Percentiles rank a stretch among this genome's conserved stretches.
These are phyloP conservation scores for Tachycineta bicolor DNA, from an alignment of 2,113 vertebrate species.

Conservation along the genomic window DNA sequence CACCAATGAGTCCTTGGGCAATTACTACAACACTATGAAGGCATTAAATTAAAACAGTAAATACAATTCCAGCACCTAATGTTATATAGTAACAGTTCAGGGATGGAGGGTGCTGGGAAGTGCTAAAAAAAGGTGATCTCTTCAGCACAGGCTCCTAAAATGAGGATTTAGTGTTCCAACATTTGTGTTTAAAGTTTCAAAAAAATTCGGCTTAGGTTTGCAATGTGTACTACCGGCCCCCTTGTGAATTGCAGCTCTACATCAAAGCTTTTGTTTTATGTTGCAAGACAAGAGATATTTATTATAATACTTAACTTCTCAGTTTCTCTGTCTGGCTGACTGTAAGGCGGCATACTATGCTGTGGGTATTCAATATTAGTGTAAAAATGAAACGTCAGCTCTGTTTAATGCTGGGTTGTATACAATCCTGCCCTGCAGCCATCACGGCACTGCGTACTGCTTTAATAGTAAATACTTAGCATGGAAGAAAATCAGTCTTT, in stretches of 20 bases:
- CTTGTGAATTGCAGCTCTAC: conserved; percentile 56
- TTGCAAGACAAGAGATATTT: conserved; percentile 57
- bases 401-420: conserved; percentile 61
- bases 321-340: conserved; percentile 47
- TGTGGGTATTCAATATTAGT: conserved; percentile 37
- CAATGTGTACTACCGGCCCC: conserved; percentile 17
- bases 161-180: conserved; percentile 38
- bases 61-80: conserved; percentile 58
- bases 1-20: conserved; percentile 50
- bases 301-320: conserved; percentile 61
- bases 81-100: background rate
- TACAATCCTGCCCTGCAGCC: conserved; percentile 60
- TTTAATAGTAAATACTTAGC: conserved; percentile 66
- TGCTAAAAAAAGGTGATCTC: conserved; percentile 6
- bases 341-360: conserved; percentile 10
- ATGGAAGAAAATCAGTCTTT: conserved; percentile 63
- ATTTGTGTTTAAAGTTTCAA: conserved; percentile 53
- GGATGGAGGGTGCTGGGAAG: conserved; percentile 31
- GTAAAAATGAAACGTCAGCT: conserved; percentile 69
- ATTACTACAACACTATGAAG: conserved; percentile 45
- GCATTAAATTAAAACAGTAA: conserved; percentile 67
- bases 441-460: background rate
- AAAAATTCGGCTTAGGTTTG: conserved; percentile 63
- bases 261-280: conserved; percentile 68
- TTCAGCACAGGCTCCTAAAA: conserved; percentile 5